Base-by-base conservation (phyloP, 2,797 vertebrate species). In the Myotis daubentonii region DNA sequence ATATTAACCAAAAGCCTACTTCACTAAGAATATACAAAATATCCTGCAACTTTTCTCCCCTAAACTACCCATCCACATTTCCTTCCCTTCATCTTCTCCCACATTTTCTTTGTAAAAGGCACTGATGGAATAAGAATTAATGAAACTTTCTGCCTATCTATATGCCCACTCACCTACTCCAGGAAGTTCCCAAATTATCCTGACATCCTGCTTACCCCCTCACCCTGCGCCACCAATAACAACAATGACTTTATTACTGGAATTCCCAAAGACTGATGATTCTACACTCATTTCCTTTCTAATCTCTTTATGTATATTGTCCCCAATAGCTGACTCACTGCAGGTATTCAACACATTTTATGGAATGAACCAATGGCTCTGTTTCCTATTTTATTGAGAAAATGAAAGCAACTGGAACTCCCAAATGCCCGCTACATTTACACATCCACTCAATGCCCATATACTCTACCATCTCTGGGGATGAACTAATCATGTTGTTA, bases 381-480 rank as follows among this genome's bases (percentile, higher is more conserved):
- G 17, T 30, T 91, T 94, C 33, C 66, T 82, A 81, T 53, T 78
- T 95, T 62, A 93, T 23, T 49, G 36, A 88, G 12, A 72, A 94
- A 86, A 90, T 4, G 20, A 16, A 76, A 91, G 23, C 60, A 91
- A 75, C 28, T 4, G 90, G 60, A 91, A 82, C 15, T 75, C 47
- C 60, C 62, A 91, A 86, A 86, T 53, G 81, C 6, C 17, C 38
- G 36, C 11, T 84, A 81, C 8, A 65, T 80, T 11, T 55, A 76
- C 70, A 85, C 28, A 76, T 4, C 15, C 47, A 80, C n/a, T 81
- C 38, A 38, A 38, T 85, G 28, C 3, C 68, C 10, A 38, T 68
- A 68, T 30, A 95, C 4, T n/a, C 47, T 38, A 55, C 22, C 33
- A 51, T 30, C n/a, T 78, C 66, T 84, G 57, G 51, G 15, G 57